phyloP scores from a whole-genome alignment of 2,797 vertebrate species.

The Cryptoblepharus egeriae region DNA sequence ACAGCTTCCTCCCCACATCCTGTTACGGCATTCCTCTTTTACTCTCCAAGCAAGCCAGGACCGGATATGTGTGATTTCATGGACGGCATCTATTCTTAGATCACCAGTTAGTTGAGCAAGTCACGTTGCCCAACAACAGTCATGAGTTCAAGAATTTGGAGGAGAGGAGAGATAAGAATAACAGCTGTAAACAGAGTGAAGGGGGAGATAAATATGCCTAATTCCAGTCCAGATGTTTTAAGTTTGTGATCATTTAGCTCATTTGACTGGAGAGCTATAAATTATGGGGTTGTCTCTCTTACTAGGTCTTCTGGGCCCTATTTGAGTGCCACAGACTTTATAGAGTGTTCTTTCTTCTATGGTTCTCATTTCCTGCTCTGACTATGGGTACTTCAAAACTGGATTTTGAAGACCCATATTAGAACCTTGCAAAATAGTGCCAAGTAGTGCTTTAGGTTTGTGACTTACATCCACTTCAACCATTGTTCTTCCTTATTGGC shows the following conservation, averaged over 20 bases:
- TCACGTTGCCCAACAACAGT: conserved; percentile 49
- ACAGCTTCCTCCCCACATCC: conserved; percentile 67
- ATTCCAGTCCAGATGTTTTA: not conserved
- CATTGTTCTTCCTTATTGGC: not conserved
- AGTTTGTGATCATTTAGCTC: accelerated
- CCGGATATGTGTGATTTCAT: conserved; percentile 68
- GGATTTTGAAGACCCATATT: not conserved
- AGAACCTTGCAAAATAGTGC: not conserved
- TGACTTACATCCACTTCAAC: not conserved
- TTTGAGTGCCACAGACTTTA: not conserved
- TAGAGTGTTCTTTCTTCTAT: not conserved
- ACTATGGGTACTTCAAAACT: not conserved
- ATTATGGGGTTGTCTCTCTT: conserved; percentile 8
- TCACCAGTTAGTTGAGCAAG: conserved; percentile 52
- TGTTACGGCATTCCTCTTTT: conserved; percentile 65
- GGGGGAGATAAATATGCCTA: not conserved
- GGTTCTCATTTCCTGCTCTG: not conserved
- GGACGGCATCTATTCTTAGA: conserved; percentile 69
- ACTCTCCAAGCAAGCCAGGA: conserved; percentile 34
- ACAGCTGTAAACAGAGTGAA: not conserved
- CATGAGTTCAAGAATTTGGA: conserved; percentile 50
- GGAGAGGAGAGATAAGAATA: not conserved
- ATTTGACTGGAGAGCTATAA: not conserved
- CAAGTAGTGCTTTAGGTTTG: not conserved
- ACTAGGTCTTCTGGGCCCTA: not conserved